These are phyloP conservation scores for Trichopoda pennipes DNA, from an alignment of 2,888 invertebrate species.

Conservation along the genomic window DNA sequence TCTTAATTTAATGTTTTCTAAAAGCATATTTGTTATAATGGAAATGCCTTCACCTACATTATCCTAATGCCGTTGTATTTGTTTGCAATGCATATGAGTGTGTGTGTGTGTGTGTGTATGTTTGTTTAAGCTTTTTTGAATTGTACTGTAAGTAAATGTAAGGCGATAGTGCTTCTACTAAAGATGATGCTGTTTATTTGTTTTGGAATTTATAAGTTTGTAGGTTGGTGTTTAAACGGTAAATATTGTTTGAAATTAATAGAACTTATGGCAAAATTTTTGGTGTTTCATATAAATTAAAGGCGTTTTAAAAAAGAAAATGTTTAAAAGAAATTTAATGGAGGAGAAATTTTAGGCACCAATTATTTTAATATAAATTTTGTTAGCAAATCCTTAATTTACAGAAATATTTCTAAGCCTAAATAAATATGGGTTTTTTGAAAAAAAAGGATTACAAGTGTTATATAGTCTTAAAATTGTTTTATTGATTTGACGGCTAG, in stretches of 20 bases:
- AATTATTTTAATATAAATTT: neutral
- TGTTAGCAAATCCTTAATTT: no score
- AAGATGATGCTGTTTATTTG: conserved; percentile 37
- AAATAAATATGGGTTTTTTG: no score
- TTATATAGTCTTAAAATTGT: no score
- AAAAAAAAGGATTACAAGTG: no score
- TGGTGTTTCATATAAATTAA: conserved; percentile 10
- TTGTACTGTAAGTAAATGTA: conserved; percentile 1
- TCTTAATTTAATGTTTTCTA: conserved; percentile 75
- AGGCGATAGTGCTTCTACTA: conserved; percentile 55
- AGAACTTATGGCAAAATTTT: conserved; percentile 50
- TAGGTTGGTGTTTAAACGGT: neutral
- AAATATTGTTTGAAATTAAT: conserved; percentile 57
- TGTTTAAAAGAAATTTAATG: conserved; percentile 17
- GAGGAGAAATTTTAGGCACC: neutral
- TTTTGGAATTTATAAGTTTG: neutral
- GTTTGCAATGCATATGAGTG: neutral
- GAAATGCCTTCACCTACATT: conserved; percentile 74
- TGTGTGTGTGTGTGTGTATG: neutral
- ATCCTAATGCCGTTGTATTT: conserved; percentile 42
- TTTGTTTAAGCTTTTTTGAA: neutral
- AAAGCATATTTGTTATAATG: conserved; percentile 75
- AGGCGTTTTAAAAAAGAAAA: conserved; percentile 4
- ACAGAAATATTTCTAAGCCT: no score
- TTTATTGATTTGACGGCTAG: no score